phyloP scores from a whole-genome alignment of 2,797 vertebrate genomes.

The Myioborus miniatus region DNA sequence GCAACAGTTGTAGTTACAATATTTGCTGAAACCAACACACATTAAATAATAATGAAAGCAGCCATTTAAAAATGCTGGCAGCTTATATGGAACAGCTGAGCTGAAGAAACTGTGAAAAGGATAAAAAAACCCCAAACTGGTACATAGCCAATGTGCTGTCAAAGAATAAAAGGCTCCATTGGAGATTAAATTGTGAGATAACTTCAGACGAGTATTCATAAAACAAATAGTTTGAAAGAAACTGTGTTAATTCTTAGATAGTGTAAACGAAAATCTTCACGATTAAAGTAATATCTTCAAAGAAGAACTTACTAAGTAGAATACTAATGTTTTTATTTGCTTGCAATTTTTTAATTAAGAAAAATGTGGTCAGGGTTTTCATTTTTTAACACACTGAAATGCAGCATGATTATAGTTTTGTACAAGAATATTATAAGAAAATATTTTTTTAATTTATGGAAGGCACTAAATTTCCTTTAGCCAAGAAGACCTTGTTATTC shows the following conservation, averaged over 20 bases:
- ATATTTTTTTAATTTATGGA: background rate
- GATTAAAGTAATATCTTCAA: background rate
- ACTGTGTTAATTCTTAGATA: background rate
- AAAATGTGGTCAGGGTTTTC: background rate
- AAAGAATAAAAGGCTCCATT: constrained; percentile 47
- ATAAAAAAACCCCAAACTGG: background rate
- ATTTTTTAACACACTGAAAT: background rate
- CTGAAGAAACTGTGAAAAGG: constrained; percentile 30
- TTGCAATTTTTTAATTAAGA: background rate
- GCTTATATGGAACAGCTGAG: constrained; percentile 59
- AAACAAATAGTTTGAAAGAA: background rate
- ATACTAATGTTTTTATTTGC: background rate
- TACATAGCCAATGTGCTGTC: background rate
- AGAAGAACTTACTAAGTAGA: background rate
- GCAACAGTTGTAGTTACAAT: constrained; percentile 59
- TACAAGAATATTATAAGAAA: background rate
- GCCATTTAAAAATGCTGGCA: constrained; percentile 50
- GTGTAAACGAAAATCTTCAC: background rate
- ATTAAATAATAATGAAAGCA: constrained; percentile 67
- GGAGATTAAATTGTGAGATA: constrained; percentile 14
- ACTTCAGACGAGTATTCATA: background rate
- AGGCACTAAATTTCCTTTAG: background rate
- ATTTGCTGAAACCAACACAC: constrained; percentile 61
- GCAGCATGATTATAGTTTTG: background rate
- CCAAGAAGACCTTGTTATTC: background rate